These are phyloP conservation scores for Amphiprion percula DNA, from an alignment of 2,113 vertebrate genomes.

Conservation along the genomic window DNA sequence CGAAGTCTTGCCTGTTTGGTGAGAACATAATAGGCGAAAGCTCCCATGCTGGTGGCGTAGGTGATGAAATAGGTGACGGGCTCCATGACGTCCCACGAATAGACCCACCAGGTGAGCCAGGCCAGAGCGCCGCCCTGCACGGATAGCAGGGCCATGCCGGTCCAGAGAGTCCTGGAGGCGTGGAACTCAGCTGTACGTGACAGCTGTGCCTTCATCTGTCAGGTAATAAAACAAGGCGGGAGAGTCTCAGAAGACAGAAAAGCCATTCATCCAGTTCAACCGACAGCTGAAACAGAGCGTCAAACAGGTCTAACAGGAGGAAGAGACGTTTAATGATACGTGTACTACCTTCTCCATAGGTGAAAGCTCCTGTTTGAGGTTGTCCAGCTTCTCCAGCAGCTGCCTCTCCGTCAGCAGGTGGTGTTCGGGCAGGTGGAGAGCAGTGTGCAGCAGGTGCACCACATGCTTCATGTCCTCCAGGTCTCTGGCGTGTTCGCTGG, in stretches of 20 bases:
- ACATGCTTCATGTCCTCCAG: conserved; percentile 87
- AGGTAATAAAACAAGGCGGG: background rate
- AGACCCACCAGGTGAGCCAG: conserved; percentile 99
- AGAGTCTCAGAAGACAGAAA: background rate
- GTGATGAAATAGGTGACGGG: conserved; percentile 96
- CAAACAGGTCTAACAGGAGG: background rate
- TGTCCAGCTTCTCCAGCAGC: conserved; percentile 87
- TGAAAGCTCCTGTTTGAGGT: conserved; percentile 87
- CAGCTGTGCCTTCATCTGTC: conserved; percentile 88
- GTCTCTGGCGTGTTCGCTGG: conserved; percentile 75
- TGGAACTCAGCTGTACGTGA: conserved; percentile 80
- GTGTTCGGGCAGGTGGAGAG: conserved; percentile 87
- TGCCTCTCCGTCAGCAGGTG: conserved; percentile 87
- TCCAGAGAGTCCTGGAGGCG: conserved; percentile 86
- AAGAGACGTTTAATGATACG: background rate
- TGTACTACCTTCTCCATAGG: conserved; percentile 90
- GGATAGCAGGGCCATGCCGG: conserved; percentile 91
- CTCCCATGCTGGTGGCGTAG: conserved; percentile 90
- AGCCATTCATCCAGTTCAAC: background rate
- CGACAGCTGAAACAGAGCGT: background rate
- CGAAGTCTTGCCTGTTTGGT: conserved; percentile 86
- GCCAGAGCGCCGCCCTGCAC: conserved; percentile 92
- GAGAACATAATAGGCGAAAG: conserved; percentile 92
- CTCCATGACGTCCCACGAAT: conserved; percentile 98
- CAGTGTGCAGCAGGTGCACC: conserved; percentile 89